Percentiles rank a stretch among this genome's conserved stretches.
phyloP scores from a whole-genome alignment of 2,888 invertebrate species.

The Hesperia comma region DNA sequence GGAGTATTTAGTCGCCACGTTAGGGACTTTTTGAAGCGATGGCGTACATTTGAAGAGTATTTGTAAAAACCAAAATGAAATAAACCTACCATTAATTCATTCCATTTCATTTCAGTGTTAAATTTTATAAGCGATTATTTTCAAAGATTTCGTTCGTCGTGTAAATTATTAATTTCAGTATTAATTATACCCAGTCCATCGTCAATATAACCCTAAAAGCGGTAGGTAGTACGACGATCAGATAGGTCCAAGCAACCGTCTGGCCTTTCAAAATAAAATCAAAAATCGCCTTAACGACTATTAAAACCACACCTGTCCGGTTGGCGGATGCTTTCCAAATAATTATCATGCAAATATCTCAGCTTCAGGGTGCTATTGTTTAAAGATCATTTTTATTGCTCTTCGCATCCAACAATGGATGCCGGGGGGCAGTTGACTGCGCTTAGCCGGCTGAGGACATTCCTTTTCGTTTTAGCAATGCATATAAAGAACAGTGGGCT shows the following conservation, averaged over 20 bases:
- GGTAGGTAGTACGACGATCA: neutral
- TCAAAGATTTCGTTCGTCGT: too few species aligned
- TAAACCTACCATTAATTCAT: too few species aligned
- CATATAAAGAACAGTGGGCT: too few species aligned
- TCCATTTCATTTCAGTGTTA: too few species aligned
- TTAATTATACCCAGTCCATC: neutral
- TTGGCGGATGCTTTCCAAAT: slow-evolving; percentile 72
- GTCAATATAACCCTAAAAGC: neutral
- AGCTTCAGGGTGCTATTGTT: slow-evolving; percentile 81
- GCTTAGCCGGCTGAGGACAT: slow-evolving; percentile 48
- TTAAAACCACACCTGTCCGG: slow-evolving; percentile 58
- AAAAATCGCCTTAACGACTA: slow-evolving; percentile 51
- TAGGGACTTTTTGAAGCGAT: too few species aligned
- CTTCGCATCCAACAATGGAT: slow-evolving; percentile 79
- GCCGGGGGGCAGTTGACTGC: slow-evolving; percentile 68
- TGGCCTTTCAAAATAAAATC: slow-evolving; percentile 18
- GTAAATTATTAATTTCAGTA: too few species aligned
- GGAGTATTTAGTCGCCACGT: too few species aligned
- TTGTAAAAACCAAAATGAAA: too few species aligned
- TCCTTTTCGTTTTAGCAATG: slow-evolving; percentile 39
- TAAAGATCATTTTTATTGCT: slow-evolving; percentile 80
- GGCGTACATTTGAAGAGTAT: too few species aligned
- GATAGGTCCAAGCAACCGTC: slow-evolving; percentile 13
- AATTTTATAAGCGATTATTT: too few species aligned
- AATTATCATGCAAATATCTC: slow-evolving; percentile 79